Conservation (phyloP, 2,113 vertebrate genomes). For the Poecilia latipinna region DNA sequence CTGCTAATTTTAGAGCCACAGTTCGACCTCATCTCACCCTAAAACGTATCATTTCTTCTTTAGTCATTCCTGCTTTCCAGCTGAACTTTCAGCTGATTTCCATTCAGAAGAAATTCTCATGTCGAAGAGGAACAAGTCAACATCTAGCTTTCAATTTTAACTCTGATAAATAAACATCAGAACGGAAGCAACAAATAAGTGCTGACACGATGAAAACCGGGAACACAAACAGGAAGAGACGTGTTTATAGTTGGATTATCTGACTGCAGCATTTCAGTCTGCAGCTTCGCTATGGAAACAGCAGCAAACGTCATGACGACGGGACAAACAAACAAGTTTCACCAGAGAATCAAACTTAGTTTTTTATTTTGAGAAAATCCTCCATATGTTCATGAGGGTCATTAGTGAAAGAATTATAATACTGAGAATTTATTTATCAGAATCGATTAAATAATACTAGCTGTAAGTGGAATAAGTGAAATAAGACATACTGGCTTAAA, state of each 20-base stretch:
- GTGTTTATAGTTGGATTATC: neutral
- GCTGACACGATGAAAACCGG: neutral
- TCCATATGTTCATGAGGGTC: neutral
- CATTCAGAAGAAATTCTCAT: neutral
- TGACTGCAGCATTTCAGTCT: neutral
- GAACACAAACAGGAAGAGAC: neutral
- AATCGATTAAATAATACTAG: no score
- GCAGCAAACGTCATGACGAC: neutral
- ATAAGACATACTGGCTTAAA: no score
- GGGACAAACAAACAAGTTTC: conserved; percentile 1
- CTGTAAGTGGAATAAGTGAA: no score
- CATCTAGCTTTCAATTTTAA: neutral
- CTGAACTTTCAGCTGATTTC: neutral
- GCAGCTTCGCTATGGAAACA: neutral
- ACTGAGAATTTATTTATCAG: neutral
- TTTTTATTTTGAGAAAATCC: neutral
- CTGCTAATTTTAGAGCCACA: conserved; percentile 19
- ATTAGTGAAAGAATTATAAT: neutral
- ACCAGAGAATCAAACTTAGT: neutral
- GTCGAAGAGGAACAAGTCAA: no score
- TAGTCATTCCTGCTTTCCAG: neutral
- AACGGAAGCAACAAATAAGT: conserved; percentile 1
- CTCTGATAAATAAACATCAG: conserved; percentile 1
- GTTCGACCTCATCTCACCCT: neutral
- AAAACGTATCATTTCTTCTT: neutral